phyloP scores from a whole-genome alignment of 2,113 vertebrate genomes.

The Hemichromis elongatus region DNA sequence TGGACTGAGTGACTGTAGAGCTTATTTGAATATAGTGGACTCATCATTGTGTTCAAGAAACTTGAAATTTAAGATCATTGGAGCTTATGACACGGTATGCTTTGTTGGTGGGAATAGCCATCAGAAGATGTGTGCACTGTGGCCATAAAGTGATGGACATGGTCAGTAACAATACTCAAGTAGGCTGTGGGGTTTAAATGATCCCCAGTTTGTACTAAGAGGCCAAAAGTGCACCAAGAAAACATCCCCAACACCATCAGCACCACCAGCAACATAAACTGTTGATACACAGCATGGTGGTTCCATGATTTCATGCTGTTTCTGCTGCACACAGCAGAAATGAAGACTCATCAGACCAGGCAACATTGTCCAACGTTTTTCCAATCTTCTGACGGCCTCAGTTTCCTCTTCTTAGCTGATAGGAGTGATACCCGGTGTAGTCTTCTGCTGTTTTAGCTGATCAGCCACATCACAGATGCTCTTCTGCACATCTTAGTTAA shows the following conservation, averaged over 20 bases:
- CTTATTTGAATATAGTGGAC: neutral
- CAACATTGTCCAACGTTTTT: neutral
- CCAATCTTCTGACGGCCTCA: neutral
- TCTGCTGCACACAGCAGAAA: neutral
- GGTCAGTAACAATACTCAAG: neutral
- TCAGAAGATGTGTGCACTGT: neutral
- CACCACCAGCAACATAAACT: neutral
- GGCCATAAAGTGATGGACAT: neutral
- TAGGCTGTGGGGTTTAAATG: neutral
- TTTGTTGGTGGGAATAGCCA: neutral
- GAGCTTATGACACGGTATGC: neutral
- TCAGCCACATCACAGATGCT: neutral
- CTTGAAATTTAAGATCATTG: neutral
- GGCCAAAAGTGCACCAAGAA: neutral
- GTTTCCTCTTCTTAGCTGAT: neutral
- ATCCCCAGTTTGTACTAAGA: neutral
- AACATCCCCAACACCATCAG: neutral
- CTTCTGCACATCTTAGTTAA: neutral
- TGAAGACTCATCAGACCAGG: neutral
- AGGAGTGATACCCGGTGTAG: neutral
- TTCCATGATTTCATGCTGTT: neutral
- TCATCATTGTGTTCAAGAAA: neutral
- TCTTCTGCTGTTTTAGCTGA: neutral
- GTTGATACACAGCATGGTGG: neutral
- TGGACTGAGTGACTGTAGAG: neutral